Evolutionary conservation across 2,797 vertebrate species (phyloP), one percentile per base, ranked within the genome.

Genomic region (Pagetopsis macropterus): DNA sequence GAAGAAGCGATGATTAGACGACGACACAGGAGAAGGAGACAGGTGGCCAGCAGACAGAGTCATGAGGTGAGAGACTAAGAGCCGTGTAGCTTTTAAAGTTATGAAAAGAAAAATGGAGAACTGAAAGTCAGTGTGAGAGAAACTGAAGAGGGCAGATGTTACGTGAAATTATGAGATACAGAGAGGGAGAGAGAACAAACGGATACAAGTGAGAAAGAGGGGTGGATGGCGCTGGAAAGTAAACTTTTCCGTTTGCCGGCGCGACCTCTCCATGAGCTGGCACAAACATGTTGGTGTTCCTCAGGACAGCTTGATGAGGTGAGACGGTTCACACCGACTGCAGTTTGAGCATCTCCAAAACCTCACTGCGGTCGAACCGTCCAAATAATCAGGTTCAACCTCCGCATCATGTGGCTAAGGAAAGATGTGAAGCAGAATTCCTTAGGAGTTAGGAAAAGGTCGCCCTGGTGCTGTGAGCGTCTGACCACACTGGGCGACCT

Each of bases 1-100:
- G 81, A 82, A 70, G 67, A 76, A 23, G 54, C 23, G 21, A 45
- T 70, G 76, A 89, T 88, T 70, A 81, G 79, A 76, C 27, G 3
- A 31, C 63, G 61, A 72, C 37, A 76, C 41, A 48, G 1, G 66
- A 41, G 57, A 60, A 50, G 37, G 46, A 51, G 77, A 84, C 15
- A 51, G 48, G 73, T 58, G 72, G 70, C 80, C 14, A 16, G 68
- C 14, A 16, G 68, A 67, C 23, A 56, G 74, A 62, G 81, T 66
- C 48, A 57, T 19, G 21, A 75, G 81, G 73, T 80, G 76, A 81
- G 72, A 81, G 64, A 80, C 70, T 70, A 62, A 77, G 71, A 76
- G 51, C 41, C 2, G 1, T 41, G 71, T 54, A 41, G 70, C 31
- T 66, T 81, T 84, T 63, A 50, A 68, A 78, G 72, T 72, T 77